phyloP scores from a whole-genome alignment of 2,113 vertebrate species.

The Ramphastos sulfuratus region DNA sequence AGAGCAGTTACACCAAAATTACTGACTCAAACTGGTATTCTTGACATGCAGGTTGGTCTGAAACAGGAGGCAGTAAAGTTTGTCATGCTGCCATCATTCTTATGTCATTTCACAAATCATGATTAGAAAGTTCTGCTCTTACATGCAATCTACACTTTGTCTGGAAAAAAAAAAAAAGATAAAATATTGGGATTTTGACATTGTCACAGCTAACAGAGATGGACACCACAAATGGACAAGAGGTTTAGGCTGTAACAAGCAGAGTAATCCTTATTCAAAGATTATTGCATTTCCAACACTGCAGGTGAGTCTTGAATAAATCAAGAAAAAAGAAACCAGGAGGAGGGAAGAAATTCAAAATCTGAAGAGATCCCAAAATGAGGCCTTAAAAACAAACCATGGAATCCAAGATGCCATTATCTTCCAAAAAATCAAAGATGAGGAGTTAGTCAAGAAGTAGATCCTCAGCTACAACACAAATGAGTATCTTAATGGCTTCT shows the following conservation, averaged over 20 bases:
- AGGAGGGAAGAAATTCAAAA: background rate
- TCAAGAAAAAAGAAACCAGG: background rate
- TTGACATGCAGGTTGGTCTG: background rate
- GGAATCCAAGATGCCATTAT: background rate
- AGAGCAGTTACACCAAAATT: background rate
- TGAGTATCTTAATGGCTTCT: background rate
- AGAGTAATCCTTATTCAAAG: background rate
- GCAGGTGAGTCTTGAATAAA: background rate
- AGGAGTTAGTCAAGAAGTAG: background rate
- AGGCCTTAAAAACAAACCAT: background rate
- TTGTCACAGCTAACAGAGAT: background rate
- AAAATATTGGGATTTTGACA: background rate
- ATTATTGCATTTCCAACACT: accelerated
- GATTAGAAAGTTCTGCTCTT: background rate
- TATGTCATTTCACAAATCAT: background rate
- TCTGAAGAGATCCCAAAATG: background rate
- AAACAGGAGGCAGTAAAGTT: background rate
- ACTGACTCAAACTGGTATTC: background rate
- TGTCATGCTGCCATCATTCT: background rate
- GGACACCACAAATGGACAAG: background rate
- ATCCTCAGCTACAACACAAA: background rate
- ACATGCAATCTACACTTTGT: background rate
- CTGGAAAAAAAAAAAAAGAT: background rate
- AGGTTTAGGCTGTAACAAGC: background rate
- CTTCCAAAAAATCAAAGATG: background rate